Evolutionary conservation across 2,797 vertebrate genomes (phyloP).

Genomic region (Mus caroli): DNA sequence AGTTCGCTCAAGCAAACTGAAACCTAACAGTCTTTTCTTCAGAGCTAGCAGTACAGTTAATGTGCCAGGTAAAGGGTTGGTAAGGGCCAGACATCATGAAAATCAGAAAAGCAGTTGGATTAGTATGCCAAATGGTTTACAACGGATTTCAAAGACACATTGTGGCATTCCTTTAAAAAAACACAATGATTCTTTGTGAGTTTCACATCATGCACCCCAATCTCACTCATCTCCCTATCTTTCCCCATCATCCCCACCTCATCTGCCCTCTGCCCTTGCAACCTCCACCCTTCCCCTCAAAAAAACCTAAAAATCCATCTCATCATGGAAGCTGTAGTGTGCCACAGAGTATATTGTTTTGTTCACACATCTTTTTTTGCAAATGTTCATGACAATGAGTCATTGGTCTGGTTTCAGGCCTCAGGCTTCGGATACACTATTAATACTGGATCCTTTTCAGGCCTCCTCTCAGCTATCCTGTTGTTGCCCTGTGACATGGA

Average conservation of each 20-base stretch:
- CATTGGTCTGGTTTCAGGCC: neutral
- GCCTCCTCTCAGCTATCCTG: neutral
- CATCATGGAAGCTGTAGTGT: neutral
- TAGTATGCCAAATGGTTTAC: constrained; percentile 75
- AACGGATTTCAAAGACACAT: constrained; percentile 74
- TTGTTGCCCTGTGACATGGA: neutral
- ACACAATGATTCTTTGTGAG: neutral
- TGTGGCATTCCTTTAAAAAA: constrained; percentile 53
- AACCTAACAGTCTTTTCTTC: constrained; percentile 86
- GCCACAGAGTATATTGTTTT: neutral
- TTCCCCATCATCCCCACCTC: neutral
- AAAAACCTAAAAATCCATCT: neutral
- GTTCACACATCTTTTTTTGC: neutral
- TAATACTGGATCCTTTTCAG: neutral
- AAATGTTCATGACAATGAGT: neutral
- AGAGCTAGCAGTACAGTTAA: constrained; percentile 74
- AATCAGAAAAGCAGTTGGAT: constrained; percentile 76
- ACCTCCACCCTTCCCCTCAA: neutral
- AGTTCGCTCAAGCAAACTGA: constrained; percentile 86
- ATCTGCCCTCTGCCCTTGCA: neutral
- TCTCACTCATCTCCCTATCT: neutral
- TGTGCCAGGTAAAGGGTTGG: constrained; percentile 85
- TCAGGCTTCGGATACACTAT: neutral
- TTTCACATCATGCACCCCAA: neutral
- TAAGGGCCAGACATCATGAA: constrained; percentile 80